phyloP scores from a whole-genome alignment of 2,113 vertebrate genomes.

The Balaenoptera acutorostrata region DNA sequence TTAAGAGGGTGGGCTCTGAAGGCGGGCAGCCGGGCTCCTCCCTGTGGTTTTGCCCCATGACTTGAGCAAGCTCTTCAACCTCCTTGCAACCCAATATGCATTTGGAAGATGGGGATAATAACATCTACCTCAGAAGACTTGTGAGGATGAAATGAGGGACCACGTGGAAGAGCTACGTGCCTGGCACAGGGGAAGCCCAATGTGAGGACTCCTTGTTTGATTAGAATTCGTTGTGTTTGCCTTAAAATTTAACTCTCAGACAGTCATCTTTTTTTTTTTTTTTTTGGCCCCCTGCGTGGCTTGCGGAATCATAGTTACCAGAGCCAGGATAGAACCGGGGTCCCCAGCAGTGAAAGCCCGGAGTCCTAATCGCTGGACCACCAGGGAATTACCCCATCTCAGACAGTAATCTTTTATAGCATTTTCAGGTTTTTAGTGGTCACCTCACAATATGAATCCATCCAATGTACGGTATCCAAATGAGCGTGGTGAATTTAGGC shows the following conservation, averaged over 20 bases:
- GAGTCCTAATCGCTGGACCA: neutral
- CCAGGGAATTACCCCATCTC: neutral
- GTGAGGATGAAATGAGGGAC: neutral
- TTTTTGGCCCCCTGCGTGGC: neutral
- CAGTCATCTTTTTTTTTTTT: neutral
- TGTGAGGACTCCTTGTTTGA: neutral
- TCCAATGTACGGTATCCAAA: neutral
- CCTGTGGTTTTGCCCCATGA: neutral
- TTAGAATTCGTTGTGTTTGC: neutral
- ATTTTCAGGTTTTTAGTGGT: neutral
- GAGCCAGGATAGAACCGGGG: neutral
- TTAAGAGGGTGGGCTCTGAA: neutral
- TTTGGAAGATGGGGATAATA: neutral
- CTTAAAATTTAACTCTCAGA: neutral
- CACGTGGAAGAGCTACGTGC: neutral
- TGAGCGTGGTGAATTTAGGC: neutral
- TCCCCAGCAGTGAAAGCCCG: rapidly evolving
- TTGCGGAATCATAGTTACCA: neutral
- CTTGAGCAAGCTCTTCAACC: neutral
- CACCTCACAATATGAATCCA: neutral
- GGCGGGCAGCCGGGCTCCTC: neutral
- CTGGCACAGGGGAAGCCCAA: neutral
- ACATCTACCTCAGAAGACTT: neutral
- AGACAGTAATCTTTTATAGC: neutral
- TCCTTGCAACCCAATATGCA: neutral